phyloP scores from a whole-genome alignment of 1,140 invertebrate species.

The Drosophila simulans region DNA sequence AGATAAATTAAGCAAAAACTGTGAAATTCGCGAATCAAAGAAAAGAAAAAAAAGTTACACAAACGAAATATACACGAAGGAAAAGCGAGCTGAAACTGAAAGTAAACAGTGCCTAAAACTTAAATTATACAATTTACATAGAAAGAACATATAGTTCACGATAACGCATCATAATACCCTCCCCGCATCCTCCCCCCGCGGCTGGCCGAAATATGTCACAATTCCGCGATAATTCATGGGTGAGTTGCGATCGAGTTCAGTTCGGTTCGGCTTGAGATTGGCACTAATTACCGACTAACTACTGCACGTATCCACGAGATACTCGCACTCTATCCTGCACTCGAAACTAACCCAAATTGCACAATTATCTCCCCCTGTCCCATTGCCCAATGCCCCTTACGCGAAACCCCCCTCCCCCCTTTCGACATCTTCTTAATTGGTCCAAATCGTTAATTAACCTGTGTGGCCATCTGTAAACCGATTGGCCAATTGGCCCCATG shows the following conservation, averaged over 20 bases:
- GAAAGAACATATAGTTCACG: not conserved
- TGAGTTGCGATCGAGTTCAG: constrained; percentile 59
- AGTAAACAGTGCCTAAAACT: constrained; percentile 30
- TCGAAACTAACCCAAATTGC: constrained; percentile 39
- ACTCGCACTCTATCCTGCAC: constrained; percentile 24
- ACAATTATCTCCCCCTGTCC: constrained; percentile 15
- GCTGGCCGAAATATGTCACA: constrained; percentile 78
- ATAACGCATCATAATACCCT: constrained; percentile 1
- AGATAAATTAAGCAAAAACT: constrained; percentile 66
- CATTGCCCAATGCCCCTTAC: no score
- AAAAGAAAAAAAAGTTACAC: not conserved
- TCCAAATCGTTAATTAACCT: constrained; percentile 77
- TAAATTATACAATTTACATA: not conserved
- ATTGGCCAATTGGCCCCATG: constrained; percentile 76
- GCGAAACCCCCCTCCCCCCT: not conserved
- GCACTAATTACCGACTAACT: constrained; percentile 39
- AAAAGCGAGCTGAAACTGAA: constrained; percentile 53
- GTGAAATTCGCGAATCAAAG: constrained; percentile 34
- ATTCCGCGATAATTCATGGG: constrained; percentile 85
- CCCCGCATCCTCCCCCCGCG: constrained; percentile 6
- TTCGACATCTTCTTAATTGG: constrained; percentile 58
- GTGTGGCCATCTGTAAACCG: constrained; percentile 71
- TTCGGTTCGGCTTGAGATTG: constrained; percentile 10
- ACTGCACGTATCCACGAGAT: constrained; percentile 21
- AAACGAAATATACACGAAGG: constrained; percentile 3